Conservation (phyloP, 1,140 invertebrate species). For the Artemia franciscana region DNA sequence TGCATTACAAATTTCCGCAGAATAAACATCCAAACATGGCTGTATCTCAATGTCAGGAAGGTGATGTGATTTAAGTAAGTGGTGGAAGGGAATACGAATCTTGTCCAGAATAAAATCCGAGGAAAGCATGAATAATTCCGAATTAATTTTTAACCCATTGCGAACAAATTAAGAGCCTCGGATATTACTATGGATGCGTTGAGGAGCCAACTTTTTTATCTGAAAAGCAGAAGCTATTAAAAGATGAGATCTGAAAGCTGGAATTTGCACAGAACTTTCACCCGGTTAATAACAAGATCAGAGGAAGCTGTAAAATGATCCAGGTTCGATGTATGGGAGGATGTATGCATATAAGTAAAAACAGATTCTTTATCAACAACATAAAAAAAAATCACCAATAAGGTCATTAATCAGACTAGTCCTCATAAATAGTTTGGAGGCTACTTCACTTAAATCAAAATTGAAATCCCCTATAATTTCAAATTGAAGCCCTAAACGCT, state of each 20-base stretch:
- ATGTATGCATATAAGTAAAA: not conserved
- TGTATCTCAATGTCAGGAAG: too few relatives aligned
- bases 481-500: not conserved
- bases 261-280: not conserved
- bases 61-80: too few relatives aligned
- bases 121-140: not conserved
- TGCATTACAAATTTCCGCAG: too few relatives aligned
- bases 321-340: not conserved
- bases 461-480: not conserved
- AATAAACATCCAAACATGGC: too few relatives aligned
- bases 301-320: not conserved
- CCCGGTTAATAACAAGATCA: not conserved
- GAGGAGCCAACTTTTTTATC: not conserved
- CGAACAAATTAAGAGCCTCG: not conserved
- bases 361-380: not conserved
- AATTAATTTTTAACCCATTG: not conserved
- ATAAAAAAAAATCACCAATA: not conserved
- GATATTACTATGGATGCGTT: not conserved
- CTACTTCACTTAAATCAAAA: not conserved
- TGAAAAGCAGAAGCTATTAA: not conserved
- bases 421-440: not conserved
- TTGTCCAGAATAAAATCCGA: too few relatives aligned
- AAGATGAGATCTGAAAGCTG: not conserved
- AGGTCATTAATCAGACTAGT: not conserved
- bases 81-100: too few relatives aligned